Evolutionary conservation across 2,113 vertebrate species (phyloP).

Genomic region (Oncorhynchus kisutch): DNA sequence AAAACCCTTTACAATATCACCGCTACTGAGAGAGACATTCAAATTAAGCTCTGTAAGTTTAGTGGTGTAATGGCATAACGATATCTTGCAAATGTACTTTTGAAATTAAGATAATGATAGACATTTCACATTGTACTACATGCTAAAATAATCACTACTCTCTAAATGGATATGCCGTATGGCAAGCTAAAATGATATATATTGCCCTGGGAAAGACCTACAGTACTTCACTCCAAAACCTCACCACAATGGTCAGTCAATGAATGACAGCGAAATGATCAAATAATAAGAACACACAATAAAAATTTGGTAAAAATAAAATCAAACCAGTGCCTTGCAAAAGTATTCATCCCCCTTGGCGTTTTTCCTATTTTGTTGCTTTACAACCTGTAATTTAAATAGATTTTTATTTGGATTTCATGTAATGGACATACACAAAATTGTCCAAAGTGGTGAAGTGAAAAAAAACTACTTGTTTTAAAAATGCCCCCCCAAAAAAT

Average conservation of each 20-base stretch:
- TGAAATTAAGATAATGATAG: constrained; percentile 50
- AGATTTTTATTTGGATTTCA: no score
- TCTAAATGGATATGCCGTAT: constrained; percentile 21
- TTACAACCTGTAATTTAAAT: no score
- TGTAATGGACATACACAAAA: no score
- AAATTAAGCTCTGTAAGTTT: constrained; percentile 57
- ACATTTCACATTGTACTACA: constrained; percentile 46
- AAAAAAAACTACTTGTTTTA: no score
- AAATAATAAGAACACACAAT: neutral
- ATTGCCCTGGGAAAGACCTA: neutral
- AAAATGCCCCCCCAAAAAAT: no score
- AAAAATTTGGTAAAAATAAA: neutral
- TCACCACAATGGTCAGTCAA: neutral
- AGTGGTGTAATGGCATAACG: constrained; percentile 33
- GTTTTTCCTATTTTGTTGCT: no score
- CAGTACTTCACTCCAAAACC: neutral
- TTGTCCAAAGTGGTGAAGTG: no score
- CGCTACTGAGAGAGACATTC: constrained; percentile 54
- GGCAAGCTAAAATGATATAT: neutral
- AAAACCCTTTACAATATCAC: constrained; percentile 68
- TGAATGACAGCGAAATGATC: neutral
- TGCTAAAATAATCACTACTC: constrained; percentile 42
- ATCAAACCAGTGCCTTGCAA: neutral
- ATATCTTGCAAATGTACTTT: constrained; percentile 43
- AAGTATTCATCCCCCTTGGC: no score